Evolutionary conservation across 2,113 vertebrate genomes (phyloP).

Genomic region (Hippolais icterina): DNA sequence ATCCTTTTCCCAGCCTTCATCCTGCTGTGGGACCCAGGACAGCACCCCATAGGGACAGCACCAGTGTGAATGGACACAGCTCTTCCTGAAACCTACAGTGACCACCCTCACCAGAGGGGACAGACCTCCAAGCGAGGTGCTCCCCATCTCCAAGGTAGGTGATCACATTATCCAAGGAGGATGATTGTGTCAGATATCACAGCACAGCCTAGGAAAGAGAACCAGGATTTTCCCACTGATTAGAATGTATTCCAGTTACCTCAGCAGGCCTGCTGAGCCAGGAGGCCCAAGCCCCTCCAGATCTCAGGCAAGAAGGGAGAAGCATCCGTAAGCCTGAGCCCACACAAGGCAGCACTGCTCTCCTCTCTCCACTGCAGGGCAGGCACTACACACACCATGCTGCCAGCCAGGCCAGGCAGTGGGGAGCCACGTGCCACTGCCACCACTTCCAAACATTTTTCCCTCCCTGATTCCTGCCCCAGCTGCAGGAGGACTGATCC

Average conservation of each 20-base stretch:
- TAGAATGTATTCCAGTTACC: neutral
- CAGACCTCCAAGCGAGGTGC: accelerated
- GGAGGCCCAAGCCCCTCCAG: neutral
- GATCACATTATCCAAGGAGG: neutral
- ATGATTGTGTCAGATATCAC: accelerated
- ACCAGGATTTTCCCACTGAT: neutral
- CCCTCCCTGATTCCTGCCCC: neutral
- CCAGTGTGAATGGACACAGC: accelerated
- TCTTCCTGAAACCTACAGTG: neutral
- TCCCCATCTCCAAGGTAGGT: neutral
- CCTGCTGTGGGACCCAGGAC: neutral
- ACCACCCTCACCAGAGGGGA: neutral
- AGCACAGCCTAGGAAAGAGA: neutral
- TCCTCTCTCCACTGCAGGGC: neutral
- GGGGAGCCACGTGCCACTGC: accelerated
- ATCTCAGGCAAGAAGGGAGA: neutral
- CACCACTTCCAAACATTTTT: neutral
- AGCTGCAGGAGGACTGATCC: accelerated
- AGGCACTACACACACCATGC: neutral
- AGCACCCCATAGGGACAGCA: neutral
- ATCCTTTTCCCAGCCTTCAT: neutral
- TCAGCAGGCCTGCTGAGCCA: neutral
- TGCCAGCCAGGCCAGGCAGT: neutral
- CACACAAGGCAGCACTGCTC: accelerated
- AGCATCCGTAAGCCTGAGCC: accelerated